A percentile compares a stretch with the other conserved stretches of the same genome.
phyloP scores from a whole-genome alignment of 2,797 vertebrate species.

The Rhinogobio ventralis region DNA sequence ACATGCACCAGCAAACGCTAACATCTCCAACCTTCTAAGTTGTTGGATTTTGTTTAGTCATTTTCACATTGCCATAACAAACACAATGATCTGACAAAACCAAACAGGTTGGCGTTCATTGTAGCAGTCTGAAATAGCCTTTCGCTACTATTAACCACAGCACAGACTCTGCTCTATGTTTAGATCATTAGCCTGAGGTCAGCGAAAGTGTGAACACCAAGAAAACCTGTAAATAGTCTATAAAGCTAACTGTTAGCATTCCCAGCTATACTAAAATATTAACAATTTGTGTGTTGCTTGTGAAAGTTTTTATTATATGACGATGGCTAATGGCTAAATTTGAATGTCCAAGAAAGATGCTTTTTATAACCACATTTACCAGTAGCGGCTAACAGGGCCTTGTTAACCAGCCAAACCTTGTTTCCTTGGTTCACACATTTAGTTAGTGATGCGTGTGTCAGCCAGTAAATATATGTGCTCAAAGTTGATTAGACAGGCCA shows the following conservation, averaged over 20 bases:
- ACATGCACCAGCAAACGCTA: background rate
- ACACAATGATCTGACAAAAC: background rate
- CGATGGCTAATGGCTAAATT: background rate
- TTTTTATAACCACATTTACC: conserved; percentile 2
- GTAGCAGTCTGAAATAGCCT: background rate
- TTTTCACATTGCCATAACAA: background rate
- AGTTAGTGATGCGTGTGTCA: conserved; percentile 42
- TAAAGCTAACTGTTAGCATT: background rate
- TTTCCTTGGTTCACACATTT: conserved; percentile 33
- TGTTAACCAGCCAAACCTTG: conserved; percentile 4
- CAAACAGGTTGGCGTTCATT: background rate
- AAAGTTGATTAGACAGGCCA: conserved; percentile 36
- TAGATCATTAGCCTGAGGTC: conserved; percentile 10
- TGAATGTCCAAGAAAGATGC: background rate
- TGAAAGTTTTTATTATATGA: background rate
- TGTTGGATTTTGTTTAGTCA: background rate
- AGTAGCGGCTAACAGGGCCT: background rate
- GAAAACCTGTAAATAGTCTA: background rate
- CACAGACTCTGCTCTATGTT: background rate
- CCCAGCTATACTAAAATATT: background rate
- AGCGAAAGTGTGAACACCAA: background rate
- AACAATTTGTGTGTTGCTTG: background rate
- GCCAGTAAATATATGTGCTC: conserved; percentile 33
- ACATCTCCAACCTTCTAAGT: background rate
- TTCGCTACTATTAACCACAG: background rate